Evolutionary conservation across 2,888 invertebrate species (phyloP).

Genomic region (Drosophila siamana): DNA sequence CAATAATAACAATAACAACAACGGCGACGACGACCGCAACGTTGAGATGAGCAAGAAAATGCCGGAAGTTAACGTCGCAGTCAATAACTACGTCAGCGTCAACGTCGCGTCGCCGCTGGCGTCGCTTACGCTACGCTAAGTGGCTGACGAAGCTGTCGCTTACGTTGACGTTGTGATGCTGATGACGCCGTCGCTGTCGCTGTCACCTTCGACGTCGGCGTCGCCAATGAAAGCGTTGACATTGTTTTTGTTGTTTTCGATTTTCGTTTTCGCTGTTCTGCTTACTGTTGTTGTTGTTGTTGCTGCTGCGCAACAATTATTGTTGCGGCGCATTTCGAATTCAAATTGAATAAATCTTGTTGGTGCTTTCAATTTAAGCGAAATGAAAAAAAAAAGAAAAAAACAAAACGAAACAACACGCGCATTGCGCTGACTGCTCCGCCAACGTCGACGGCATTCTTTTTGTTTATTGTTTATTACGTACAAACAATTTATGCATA

Average conservation of each 20-base stretch:
- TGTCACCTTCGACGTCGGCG: slow-evolving; percentile 18
- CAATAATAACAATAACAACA: slow-evolving; percentile 5
- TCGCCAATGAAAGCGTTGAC: slow-evolving; percentile 59
- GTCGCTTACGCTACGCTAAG: slow-evolving; percentile 29
- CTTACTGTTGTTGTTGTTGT: slow-evolving; percentile 24
- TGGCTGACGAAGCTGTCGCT: slow-evolving; percentile 23
- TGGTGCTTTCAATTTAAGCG: slow-evolving; percentile 43
- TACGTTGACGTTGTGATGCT: slow-evolving; percentile 38
- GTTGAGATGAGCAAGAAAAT: slow-evolving; percentile 67
- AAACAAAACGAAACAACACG: slow-evolving; percentile 22
- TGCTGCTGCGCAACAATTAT: slow-evolving; percentile 50
- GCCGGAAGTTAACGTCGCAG: slow-evolving; percentile 70
- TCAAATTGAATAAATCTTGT: slow-evolving; percentile 45
- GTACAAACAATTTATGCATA: not conserved
- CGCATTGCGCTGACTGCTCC: slow-evolving; percentile 11
- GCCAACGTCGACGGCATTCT: slow-evolving; percentile 24
- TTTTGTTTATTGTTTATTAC: slow-evolving; percentile 37
- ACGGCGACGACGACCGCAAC: slow-evolving; percentile 14
- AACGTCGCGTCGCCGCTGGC: slow-evolving; percentile 23
- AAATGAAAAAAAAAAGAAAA: slow-evolving; percentile 7
- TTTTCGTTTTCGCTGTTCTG: slow-evolving; percentile 56
- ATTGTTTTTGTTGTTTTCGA: slow-evolving; percentile 59
- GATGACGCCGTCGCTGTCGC: slow-evolving; percentile 44
- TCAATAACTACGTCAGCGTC: slow-evolving; percentile 43
- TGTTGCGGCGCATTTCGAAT: slow-evolving; percentile 61